Percentiles rank a stretch among this genome's conserved stretches.
Conservation (phyloP, 92 coral and sea anemone genomes). For the Scolanthus callimorphus region DNA sequence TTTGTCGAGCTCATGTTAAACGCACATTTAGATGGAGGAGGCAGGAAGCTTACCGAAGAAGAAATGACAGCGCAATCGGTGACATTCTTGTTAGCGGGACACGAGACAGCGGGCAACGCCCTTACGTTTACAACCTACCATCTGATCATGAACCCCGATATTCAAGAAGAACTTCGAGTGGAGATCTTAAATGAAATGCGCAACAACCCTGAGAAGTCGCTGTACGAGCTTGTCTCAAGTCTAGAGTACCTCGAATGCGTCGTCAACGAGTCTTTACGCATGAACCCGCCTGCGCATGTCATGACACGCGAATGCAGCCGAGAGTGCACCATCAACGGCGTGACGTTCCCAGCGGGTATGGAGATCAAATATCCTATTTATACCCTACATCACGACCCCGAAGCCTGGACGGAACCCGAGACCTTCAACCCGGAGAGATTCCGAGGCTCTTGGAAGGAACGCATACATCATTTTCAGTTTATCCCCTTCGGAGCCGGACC, state of each 20-base stretch:
- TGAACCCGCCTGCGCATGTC: constrained; percentile 47
- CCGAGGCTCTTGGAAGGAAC: constrained; percentile 24
- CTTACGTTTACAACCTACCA: constrained; percentile 25
- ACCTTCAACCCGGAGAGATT: constrained; percentile 63
- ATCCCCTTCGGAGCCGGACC: constrained; percentile 61
- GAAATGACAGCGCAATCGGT: constrained; percentile 50
- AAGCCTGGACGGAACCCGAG: constrained; percentile 46
- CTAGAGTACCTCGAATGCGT: constrained; percentile 68
- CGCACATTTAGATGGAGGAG: constrained; percentile 56
- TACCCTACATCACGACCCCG: constrained; percentile 50
- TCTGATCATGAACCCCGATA: constrained; percentile 37
- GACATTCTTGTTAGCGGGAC: constrained; percentile 47
- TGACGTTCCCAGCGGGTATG: constrained; percentile 40
- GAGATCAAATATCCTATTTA: constrained; percentile 42
- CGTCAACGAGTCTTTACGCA: constrained; percentile 49
- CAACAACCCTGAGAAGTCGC: constrained; percentile 20
- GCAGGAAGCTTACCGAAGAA: constrained; percentile 40
- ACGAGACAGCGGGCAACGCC: constrained; percentile 55
- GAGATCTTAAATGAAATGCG: constrained; percentile 18
- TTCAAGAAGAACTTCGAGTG: constrained; percentile 34
- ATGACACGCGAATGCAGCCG: constrained; percentile 45
- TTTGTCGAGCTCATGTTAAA: constrained; percentile 57
- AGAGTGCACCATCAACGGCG: constrained; percentile 28
- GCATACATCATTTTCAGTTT: constrained; percentile 37
- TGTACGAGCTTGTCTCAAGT: constrained; percentile 47